These are phyloP conservation scores for Pao palembangensis DNA, from an alignment of 2,113 vertebrate genomes.

Conservation along the genomic window DNA sequence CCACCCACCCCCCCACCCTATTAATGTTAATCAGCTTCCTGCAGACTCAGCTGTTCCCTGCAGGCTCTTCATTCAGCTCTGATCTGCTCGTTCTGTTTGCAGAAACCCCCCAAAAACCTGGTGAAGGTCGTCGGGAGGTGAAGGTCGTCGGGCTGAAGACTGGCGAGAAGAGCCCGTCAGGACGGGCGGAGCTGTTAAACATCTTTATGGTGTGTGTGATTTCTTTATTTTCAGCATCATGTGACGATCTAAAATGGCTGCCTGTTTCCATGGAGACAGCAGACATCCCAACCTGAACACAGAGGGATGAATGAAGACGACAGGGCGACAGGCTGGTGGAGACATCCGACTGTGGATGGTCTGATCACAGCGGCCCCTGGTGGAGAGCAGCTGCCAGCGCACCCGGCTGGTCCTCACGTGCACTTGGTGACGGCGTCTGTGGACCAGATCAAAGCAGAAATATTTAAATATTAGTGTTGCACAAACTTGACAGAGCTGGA, in stretches of 20 bases:
- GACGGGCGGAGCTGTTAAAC: too few species aligned
- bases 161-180: too few species aligned
- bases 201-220: too few species aligned
- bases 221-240: not conserved
- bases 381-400: not conserved
- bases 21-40: constrained; percentile 65
- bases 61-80: constrained; percentile 50
- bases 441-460: not conserved
- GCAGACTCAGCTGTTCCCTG: constrained; percentile 47
- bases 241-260: constrained; percentile 72
- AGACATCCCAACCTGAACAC: constrained; percentile 13
- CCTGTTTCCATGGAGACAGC: constrained; percentile 67
- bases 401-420: not conserved
- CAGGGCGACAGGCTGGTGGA: not conserved
- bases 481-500: not conserved
- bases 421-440: not conserved
- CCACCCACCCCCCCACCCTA: constrained; percentile 23
- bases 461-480: too few species aligned
- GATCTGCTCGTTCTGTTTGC: constrained; percentile 44
- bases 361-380: not conserved
- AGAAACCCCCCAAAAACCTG: constrained; percentile 13
- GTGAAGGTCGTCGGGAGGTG: too few species aligned
- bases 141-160: too few species aligned
- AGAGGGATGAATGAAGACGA: too few species aligned
- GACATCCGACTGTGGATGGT: not conserved